phyloP scores from a whole-genome alignment of 2,797 vertebrate genomes.

The Anableps anableps region DNA sequence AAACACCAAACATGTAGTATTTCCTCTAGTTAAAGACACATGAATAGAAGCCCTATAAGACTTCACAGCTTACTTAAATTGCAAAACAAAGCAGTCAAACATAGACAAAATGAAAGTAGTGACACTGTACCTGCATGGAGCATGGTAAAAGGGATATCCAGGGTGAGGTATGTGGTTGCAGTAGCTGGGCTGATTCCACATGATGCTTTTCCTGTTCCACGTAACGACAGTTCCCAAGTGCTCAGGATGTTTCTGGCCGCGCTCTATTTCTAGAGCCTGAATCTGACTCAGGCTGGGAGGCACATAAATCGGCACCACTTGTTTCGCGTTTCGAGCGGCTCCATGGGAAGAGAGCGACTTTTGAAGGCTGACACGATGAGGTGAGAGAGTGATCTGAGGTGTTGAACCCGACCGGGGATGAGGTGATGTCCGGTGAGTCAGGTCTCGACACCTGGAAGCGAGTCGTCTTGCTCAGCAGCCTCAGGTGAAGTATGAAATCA shows the following conservation, averaged over 20 bases:
- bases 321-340: conserved; percentile 48
- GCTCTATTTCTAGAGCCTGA: conserved; percentile 53
- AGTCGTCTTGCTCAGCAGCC: conserved; percentile 43
- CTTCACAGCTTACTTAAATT: neutral
- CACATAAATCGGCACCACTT: conserved; percentile 56
- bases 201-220: conserved; percentile 69
- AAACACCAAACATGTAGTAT: neutral
- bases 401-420: conserved; percentile 14
- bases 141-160: conserved; percentile 80
- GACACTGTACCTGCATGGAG: conserved; percentile 76
- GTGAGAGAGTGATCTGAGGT: conserved; percentile 19
- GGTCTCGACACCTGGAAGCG: conserved; percentile 65
- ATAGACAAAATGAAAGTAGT: neutral
- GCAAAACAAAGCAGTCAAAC: neutral
- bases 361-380: conserved; percentile 24
- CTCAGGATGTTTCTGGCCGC: conserved; percentile 1
- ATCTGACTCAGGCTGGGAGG: conserved; percentile 42
- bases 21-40: neutral
- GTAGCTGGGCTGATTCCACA: conserved; percentile 86
- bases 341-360: conserved; percentile 42
- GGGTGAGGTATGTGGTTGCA: conserved; percentile 80
- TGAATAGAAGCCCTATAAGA: neutral
- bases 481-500: conserved; percentile 67
- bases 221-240: conserved; percentile 38
- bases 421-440: conserved; percentile 59